Evolutionary conservation across 2,113 vertebrate species (phyloP).

Genomic region (Hippocampus abdominalis): DNA sequence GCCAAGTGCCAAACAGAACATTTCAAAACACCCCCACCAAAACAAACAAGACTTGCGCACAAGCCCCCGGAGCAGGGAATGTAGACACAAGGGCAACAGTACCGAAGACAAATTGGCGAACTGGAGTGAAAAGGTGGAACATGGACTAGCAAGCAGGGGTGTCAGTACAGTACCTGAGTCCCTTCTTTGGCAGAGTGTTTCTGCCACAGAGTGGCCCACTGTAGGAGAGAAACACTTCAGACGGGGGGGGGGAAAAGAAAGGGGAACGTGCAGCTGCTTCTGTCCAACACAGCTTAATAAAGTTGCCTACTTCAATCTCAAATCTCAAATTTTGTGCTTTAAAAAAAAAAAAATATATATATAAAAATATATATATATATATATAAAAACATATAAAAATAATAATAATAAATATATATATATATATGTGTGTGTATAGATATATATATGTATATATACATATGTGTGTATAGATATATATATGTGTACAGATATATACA

Average conservation of each 20-base stretch:
- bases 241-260: conserved; percentile 36
- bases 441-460: no score
- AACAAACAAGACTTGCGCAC: conserved; percentile 30
- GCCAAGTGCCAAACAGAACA: conserved; percentile 35
- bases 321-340: neutral
- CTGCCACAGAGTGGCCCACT: conserved; percentile 94
- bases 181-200: conserved; percentile 99
- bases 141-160: conserved; percentile 30
- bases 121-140: conserved; percentile 34
- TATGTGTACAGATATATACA: no score
- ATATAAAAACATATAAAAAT: no score
- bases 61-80: conserved; percentile 37
- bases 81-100: conserved; percentile 15
- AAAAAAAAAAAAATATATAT: neutral
- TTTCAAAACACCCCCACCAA: neutral
- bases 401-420: no score
- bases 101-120: conserved; percentile 33
- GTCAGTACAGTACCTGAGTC: conserved; percentile 95
- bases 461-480: no score
- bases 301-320: neutral
- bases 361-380: neutral
- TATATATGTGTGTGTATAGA: no score
- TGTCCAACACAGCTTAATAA: neutral
- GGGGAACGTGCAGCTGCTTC: conserved; percentile 19
- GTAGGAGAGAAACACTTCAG: conserved; percentile 86